Conservation (phyloP, 2,797 vertebrate species). For the Melanotaenia trifasciata region DNA sequence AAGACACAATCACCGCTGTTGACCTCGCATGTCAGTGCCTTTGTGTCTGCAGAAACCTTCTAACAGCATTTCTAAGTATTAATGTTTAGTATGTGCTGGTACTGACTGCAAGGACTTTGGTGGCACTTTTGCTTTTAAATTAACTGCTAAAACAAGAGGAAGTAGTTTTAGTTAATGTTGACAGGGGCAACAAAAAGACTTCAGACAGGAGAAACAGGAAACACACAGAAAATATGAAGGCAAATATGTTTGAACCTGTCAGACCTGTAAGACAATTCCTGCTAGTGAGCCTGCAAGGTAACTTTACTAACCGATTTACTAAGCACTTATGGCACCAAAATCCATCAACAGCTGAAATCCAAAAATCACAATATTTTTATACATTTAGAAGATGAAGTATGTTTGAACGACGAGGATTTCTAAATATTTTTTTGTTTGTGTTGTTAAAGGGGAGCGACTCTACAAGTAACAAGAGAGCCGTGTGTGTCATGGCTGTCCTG, state of each 20-base stretch:
- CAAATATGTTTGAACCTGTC: background rate
- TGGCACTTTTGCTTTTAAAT: background rate
- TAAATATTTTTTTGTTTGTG: background rate
- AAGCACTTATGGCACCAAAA: background rate
- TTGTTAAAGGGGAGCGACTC: conserved; percentile 81
- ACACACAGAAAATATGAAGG: background rate
- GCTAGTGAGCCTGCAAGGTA: too few species aligned
- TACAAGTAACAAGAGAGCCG: conserved; percentile 85
- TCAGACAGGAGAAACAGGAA: background rate
- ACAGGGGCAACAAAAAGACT: background rate
- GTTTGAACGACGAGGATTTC: background rate
- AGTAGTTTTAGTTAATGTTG: background rate
- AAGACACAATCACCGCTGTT: too few species aligned
- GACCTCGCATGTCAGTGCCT: background rate
- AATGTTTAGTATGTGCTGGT: background rate
- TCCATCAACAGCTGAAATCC: background rate
- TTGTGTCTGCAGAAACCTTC: background rate
- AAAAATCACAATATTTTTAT: background rate
- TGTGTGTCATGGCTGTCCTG: conserved; percentile 90
- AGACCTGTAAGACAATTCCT: background rate
- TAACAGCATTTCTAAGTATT: background rate
- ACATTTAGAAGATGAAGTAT: background rate
- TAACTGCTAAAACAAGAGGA: background rate
- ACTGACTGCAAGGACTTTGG: background rate
- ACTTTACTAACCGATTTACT: too few species aligned